Conservation (phyloP, 2,797 vertebrate species). For the Furcifer pardalis region DNA sequence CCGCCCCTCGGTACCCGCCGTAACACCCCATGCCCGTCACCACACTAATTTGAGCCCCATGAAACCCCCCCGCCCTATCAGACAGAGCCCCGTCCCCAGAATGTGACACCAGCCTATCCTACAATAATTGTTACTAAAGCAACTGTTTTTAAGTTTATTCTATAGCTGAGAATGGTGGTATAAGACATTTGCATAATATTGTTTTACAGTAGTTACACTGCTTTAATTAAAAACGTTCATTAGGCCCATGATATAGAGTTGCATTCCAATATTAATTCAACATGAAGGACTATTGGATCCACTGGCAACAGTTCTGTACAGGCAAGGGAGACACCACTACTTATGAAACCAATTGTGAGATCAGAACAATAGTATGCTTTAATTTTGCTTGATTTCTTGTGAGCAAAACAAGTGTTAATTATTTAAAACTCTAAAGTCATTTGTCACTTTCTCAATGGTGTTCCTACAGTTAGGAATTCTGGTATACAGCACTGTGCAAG, state of each 20-base stretch:
- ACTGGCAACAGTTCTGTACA: background rate
- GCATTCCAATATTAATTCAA: background rate
- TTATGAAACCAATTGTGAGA: background rate
- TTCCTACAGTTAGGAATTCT: background rate
- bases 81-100: too few relatives aligned
- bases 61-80: too few relatives aligned
- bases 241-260: background rate
- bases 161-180: background rate
- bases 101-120: background rate
- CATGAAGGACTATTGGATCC: background rate
- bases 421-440: background rate
- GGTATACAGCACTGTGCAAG: too few relatives aligned
- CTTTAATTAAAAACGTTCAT: background rate
- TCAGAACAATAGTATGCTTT: background rate
- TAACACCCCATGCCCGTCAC: too few relatives aligned
- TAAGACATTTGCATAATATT: background rate
- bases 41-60: too few relatives aligned
- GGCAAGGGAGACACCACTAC: background rate
- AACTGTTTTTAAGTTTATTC: background rate
- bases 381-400: background rate
- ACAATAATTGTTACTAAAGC: background rate
- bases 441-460: background rate
- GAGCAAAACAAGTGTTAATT: background rate
- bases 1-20: too few relatives aligned
- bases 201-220: background rate